Base-by-base conservation (phyloP, 2,113 vertebrate genomes). In the Microcebus ravelobensis region DNA sequence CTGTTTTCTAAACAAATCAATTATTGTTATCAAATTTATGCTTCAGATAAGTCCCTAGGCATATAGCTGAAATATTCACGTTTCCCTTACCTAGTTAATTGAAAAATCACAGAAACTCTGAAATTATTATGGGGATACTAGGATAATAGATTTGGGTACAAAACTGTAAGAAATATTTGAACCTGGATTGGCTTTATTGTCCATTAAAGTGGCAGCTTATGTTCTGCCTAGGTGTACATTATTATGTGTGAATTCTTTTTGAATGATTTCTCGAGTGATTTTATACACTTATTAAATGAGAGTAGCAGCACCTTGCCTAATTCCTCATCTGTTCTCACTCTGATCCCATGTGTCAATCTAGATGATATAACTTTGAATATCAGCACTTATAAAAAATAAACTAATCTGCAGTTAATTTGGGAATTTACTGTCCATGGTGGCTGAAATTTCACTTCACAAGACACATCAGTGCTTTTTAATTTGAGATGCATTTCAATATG, bases 321-420 rank as follows among this genome's bases (percentile, higher is more conserved):
- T 80, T 97, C 61, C 23, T 97, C 92, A 83, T 97, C 59, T 92
- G 8, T 50, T 98, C 80, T 95, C 82, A 23, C 59, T 86, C 36
- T 34, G 71, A 63, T 97, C 67, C 59, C 88, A 70, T 59, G 67
- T 63, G 57, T 73, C 95, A 96, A 86, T 95, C 73, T 85, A 82
- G 25, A 67, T 94, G 81, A 55, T 74, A 50, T 83, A 97, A 91
- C 97, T 97, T 86, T 85, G 71, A 98, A 25, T 94, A 86, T 67
- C 89, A 92, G 52, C 17, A 48, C 61, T 96, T 57, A 39, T 90
- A 73, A 93, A 42, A 59, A 88, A 86, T 76, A 92, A 59, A 88
- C 34, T 80, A 96, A 93, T 96, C 90, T 52, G 17, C 48, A 42
- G 50, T 94, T 98, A 95, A 96, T 98, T 96, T 95, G 68, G 48